Conservation (phyloP, 2,888 invertebrate genomes). For the Drosophila maculinotata region DNA sequence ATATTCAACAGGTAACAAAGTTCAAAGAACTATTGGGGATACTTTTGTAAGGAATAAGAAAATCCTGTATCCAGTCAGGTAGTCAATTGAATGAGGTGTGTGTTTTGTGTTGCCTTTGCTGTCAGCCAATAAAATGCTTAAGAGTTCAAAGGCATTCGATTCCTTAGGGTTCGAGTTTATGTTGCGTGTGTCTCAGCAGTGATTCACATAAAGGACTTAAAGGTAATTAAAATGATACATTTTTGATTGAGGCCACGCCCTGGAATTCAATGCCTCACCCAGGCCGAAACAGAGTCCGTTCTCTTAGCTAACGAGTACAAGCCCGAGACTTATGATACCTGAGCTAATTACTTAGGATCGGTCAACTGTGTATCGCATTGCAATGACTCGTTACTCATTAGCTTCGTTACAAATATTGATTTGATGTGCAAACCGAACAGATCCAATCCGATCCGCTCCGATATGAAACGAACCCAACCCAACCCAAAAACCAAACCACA, state of each 20-base stretch:
- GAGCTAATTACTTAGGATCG: constrained; percentile 39
- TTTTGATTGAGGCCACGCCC: constrained; percentile 45
- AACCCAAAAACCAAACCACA: constrained; percentile 68
- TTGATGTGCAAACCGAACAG: constrained; percentile 17
- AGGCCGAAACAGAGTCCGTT: constrained; percentile 15
- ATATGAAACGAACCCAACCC: constrained; percentile 13
- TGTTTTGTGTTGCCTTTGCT: constrained; percentile 23
- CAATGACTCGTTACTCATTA: constrained; percentile 22
- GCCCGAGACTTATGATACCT: constrained; percentile 5
- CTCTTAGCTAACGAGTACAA: background rate
- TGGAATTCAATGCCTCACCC: constrained; percentile 16
- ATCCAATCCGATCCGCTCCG: background rate
- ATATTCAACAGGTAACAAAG: constrained; percentile 34
- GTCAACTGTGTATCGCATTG: constrained; percentile 24
- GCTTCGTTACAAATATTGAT: constrained; percentile 21
- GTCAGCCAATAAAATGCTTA: constrained; percentile 38
- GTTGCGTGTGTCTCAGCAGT: constrained; percentile 61
- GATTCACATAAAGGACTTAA: constrained; percentile 63
- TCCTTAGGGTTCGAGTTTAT: constrained; percentile 41
- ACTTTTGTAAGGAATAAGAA: constrained; percentile 54
- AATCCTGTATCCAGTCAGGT: constrained; percentile 64
- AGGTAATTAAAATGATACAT: constrained; percentile 70
- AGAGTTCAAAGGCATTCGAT: constrained; percentile 55
- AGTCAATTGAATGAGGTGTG: constrained; percentile 50
- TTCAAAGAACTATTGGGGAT: background rate